A percentile compares a stretch with the other conserved stretches of the same genome.
These are phyloP conservation scores for Zaprionus inermis DNA, from an alignment of 1,140 invertebrate genomes.

Conservation along the genomic window DNA sequence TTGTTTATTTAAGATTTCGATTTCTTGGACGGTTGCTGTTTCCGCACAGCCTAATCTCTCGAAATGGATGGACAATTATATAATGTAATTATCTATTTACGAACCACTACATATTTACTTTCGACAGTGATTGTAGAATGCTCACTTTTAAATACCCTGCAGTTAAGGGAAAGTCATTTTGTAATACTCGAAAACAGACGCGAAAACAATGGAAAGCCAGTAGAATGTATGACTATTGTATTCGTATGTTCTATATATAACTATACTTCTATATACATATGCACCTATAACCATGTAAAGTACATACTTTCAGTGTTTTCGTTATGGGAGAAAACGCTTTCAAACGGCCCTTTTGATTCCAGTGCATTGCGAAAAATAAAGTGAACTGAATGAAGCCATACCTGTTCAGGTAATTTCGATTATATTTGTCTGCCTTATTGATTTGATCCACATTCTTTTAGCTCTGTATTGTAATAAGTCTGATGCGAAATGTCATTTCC, in stretches of 20 bases:
- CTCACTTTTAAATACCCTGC: not conserved
- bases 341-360: slow-evolving; percentile 6
- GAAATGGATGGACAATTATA: not conserved
- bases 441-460: no score
- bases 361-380: not conserved
- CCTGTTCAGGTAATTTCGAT: not conserved
- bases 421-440: not conserved
- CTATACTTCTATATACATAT: not conserved
- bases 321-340: slow-evolving; percentile 6
- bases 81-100: slow-evolving; percentile 3
- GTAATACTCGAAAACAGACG: not conserved
- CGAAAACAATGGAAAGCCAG: not conserved
- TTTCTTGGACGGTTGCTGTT: not conserved
- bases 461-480: no score
- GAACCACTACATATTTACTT: not conserved
- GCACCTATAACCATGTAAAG: not conserved
- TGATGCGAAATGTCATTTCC: no score
- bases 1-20: slow-evolving; percentile 1
- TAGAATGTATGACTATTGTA: not conserved
- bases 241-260: not conserved
- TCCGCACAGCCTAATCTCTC: not conserved
- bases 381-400: not conserved
- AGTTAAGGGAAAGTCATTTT: not conserved
- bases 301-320: slow-evolving; percentile 10
- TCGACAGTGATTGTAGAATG: not conserved